phyloP scores from a whole-genome alignment of 2,113 vertebrate species.

The Grus americana region DNA sequence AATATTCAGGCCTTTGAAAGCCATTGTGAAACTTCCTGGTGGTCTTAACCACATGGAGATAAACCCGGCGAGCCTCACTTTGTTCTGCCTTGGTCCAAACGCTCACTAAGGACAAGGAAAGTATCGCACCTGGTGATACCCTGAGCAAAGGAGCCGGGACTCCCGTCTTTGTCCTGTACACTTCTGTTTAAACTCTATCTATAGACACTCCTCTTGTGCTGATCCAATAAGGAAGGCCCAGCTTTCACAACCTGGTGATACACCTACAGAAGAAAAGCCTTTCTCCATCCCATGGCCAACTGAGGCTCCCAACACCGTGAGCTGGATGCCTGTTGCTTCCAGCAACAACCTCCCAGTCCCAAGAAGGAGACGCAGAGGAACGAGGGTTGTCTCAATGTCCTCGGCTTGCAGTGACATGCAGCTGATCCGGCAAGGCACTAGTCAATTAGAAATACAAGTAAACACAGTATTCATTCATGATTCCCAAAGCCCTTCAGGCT shows the following conservation, averaged over 20 bases:
- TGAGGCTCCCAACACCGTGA: neutral
- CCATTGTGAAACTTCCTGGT: neutral
- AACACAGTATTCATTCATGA: slow-evolving; percentile 65
- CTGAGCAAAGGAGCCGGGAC: neutral
- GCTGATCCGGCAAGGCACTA: slow-evolving; percentile 59
- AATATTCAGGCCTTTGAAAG: neutral
- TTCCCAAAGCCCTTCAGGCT: slow-evolving; percentile 36
- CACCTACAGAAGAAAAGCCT: neutral
- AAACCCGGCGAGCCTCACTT: neutral
- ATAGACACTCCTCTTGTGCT: neutral
- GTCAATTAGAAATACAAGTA: slow-evolving; percentile 65
- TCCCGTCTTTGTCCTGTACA: neutral
- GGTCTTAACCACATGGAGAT: neutral
- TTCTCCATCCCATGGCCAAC: neutral
- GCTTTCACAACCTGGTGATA: neutral
- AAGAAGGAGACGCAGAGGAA: neutral
- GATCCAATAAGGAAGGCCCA: neutral
- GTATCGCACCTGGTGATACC: neutral
- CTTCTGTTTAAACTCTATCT: neutral
- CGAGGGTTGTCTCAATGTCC: neutral
- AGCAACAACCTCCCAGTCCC: neutral
- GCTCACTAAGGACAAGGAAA: neutral
- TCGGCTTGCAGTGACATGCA: slow-evolving; percentile 29
- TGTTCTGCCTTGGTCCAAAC: neutral
- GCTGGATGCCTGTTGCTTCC: neutral